Evolutionary conservation across 2,113 vertebrate genomes (phyloP).

Genomic region (Grus americana): DNA sequence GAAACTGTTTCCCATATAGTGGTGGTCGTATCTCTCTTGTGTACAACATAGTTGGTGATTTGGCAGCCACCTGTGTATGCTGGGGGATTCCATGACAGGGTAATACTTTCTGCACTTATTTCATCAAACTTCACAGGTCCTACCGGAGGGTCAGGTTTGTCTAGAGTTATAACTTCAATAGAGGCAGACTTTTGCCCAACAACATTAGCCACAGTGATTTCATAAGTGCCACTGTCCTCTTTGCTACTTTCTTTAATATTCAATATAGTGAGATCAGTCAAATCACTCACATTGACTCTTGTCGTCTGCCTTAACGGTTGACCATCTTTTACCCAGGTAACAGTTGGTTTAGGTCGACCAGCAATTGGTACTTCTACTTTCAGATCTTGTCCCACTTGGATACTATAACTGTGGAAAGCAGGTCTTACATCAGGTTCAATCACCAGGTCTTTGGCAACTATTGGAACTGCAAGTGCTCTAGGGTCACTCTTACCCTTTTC

Average conservation of each 20-base stretch:
- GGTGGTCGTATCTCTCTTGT: slow-evolving; percentile 94
- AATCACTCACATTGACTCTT: slow-evolving; percentile 87
- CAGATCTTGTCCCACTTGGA: slow-evolving; percentile 91
- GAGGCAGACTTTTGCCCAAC: slow-evolving; percentile 89
- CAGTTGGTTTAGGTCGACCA: slow-evolving; percentile 91
- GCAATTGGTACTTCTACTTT: slow-evolving; percentile 89
- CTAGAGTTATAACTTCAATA: slow-evolving; percentile 91
- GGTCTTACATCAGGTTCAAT: slow-evolving; percentile 93
- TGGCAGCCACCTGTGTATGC: slow-evolving; percentile 90
- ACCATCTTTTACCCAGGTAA: slow-evolving; percentile 92
- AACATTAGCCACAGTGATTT: slow-evolving; percentile 86
- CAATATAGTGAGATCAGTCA: slow-evolving; percentile 79
- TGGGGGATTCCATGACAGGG: slow-evolving; percentile 93
- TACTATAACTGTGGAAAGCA: slow-evolving; percentile 90
- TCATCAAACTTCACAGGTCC: slow-evolving; percentile 95
- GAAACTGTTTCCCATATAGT: slow-evolving; percentile 92
- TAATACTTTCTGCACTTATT: slow-evolving; percentile 92
- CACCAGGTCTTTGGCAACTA: slow-evolving; percentile 93
- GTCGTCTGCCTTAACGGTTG: slow-evolving; percentile 90
- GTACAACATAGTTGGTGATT: slow-evolving; percentile 96
- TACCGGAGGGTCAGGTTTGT: slow-evolving; percentile 93
- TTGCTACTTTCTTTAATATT: slow-evolving; percentile 91
- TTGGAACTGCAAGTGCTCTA: slow-evolving; percentile 88
- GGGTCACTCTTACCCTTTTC: slow-evolving; percentile 98
- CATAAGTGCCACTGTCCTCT: slow-evolving; percentile 93